Percentiles rank a stretch among this genome's conserved stretches.
Conservation (phyloP, 2,888 invertebrate genomes). For the Carcina quercana region DNA sequence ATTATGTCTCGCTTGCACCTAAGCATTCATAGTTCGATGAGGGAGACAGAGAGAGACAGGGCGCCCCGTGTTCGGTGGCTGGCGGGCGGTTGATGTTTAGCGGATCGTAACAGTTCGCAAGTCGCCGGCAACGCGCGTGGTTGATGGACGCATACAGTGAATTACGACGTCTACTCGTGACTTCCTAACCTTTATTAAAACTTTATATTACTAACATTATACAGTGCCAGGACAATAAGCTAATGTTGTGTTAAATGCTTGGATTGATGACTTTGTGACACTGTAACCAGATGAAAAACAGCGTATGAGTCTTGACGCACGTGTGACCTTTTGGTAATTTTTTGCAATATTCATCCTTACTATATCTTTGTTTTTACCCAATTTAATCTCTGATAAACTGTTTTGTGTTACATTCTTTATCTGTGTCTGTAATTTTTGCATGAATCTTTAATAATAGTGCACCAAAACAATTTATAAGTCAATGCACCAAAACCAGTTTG, state of each 20-base stretch:
- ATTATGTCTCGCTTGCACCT: constrained; percentile 44
- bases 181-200: constrained; percentile 48
- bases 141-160: constrained; percentile 55
- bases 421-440: constrained; percentile 62
- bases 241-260: constrained; percentile 69
- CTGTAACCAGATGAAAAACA: constrained; percentile 41
- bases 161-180: constrained; percentile 60
- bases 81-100: constrained; percentile 57
- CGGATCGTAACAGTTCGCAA: constrained; percentile 68
- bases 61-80: constrained; percentile 48
- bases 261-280: constrained; percentile 44
- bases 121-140: constrained; percentile 68
- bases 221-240: constrained; percentile 62
- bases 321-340: constrained; percentile 68
- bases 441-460: constrained; percentile 73
- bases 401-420: constrained; percentile 51
- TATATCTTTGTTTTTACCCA: constrained; percentile 35
- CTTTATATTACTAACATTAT: constrained; percentile 45
- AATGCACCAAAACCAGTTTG: constrained; percentile 71
- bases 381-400: constrained; percentile 47
- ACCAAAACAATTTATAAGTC: too few species aligned
- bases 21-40: constrained; percentile 38
- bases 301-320: constrained; percentile 49
- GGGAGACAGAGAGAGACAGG: constrained; percentile 63
- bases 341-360: constrained; percentile 39